phyloP scores from a whole-genome alignment of 2,113 vertebrate species.

The Lanius collurio region DNA sequence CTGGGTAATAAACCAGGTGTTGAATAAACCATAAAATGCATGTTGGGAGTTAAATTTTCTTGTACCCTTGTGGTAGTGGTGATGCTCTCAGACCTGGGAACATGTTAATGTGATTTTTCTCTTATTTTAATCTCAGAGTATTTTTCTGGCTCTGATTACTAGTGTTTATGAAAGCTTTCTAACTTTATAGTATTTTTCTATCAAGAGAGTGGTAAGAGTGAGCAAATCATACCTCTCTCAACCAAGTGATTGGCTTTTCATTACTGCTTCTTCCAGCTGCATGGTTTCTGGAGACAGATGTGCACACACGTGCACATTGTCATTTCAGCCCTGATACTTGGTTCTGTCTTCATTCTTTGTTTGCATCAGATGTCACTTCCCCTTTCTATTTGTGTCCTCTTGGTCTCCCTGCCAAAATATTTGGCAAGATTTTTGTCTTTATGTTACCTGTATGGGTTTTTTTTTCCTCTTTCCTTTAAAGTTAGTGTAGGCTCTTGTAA shows the following conservation, averaged over 20 bases:
- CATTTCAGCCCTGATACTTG: neutral
- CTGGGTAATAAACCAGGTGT: neutral
- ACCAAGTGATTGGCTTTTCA: neutral
- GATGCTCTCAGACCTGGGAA: neutral
- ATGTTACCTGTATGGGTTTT: neutral
- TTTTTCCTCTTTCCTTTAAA: neutral
- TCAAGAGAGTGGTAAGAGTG: neutral
- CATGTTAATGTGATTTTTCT: neutral
- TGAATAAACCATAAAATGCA: neutral
- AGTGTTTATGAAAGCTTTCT: neutral
- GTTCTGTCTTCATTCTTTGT: neutral
- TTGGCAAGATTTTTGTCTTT: neutral
- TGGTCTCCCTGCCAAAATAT: neutral
- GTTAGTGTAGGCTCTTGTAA: neutral
- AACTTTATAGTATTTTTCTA: neutral
- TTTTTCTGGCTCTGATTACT: neutral
- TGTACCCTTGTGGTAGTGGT: neutral
- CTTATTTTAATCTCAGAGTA: neutral
- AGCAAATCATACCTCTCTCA: neutral
- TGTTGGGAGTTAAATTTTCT: neutral
- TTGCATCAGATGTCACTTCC: neutral
- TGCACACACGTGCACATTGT: rapidly evolving
- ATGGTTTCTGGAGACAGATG: neutral
- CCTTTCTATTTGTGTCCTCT: neutral
- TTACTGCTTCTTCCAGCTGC: neutral